phyloP scores from a whole-genome alignment of 2,113 vertebrate species.

The Megaptera novaeangliae region DNA sequence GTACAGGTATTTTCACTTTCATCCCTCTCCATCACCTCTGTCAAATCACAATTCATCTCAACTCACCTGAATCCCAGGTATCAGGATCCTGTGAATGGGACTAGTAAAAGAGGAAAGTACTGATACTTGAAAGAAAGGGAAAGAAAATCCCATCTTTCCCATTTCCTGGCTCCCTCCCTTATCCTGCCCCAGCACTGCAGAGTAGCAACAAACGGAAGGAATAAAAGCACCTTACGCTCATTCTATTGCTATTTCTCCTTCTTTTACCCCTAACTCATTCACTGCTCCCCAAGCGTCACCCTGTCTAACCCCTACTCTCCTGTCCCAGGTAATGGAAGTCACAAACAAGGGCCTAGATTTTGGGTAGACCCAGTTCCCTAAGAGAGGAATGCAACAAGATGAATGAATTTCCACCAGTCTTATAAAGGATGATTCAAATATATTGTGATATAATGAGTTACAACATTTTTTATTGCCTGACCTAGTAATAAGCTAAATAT shows the following conservation, averaged over 20 bases:
- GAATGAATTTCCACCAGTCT: background rate
- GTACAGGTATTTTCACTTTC: background rate
- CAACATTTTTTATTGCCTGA: background rate
- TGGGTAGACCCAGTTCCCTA: background rate
- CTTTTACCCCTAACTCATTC: background rate
- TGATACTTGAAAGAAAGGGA: background rate
- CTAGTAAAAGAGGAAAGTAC: background rate
- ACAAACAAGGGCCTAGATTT: background rate
- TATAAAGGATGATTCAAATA: background rate
- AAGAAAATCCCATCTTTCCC: background rate
- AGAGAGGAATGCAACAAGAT: background rate
- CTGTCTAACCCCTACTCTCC: background rate
- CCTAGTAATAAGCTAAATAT: background rate
- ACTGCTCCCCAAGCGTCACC: background rate
- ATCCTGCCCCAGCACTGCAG: background rate
- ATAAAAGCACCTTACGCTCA: background rate
- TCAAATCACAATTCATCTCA: background rate
- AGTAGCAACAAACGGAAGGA: background rate
- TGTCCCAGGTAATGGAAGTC: background rate
- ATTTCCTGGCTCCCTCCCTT: background rate
- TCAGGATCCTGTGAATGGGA: background rate
- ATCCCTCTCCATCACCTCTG: background rate
- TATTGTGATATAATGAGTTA: background rate
- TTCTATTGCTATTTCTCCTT: background rate
- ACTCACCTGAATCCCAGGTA: background rate